Evolutionary conservation across 2,888 invertebrate genomes (phyloP).

Genomic region (Tetramorium bicarinatum): DNA sequence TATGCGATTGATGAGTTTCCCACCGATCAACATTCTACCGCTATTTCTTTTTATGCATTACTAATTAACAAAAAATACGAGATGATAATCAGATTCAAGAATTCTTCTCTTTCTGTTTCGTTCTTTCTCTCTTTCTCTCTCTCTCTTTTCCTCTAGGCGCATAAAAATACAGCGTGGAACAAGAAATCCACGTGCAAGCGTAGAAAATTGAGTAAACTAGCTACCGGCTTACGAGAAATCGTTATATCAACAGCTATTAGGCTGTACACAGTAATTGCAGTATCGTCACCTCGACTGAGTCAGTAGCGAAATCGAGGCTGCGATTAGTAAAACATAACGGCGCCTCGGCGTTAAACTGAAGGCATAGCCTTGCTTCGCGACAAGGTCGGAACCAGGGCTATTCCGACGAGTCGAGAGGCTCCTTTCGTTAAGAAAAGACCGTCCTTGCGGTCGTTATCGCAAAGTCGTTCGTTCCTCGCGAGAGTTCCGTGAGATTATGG

Average conservation of each 20-base stretch:
- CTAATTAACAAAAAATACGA: not conserved
- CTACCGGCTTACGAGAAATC: constrained; percentile 11
- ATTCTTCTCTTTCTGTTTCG: too few species aligned
- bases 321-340: constrained; percentile 56
- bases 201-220: not conserved
- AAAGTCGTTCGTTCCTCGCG: constrained; percentile 1
- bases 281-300: constrained; percentile 28
- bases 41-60: not conserved
- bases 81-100: not conserved
- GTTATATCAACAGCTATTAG: constrained; percentile 16
- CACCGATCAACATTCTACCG: not conserved
- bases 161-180: not conserved
- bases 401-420: not conserved
- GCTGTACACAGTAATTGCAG: constrained; percentile 1
- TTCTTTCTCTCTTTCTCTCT: not conserved
- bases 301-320: constrained; percentile 59
- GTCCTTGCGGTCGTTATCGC: constrained; percentile 11
- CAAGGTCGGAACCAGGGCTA: constrained; percentile 41
- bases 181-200: not conserved
- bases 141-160: not conserved
- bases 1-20: constrained; percentile 47
- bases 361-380: constrained; percentile 30
- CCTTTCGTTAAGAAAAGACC: not conserved
- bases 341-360: constrained; percentile 35
- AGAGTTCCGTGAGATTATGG: not conserved